Conservation (phyloP, 2,888 invertebrate genomes). For the Xanthorhoe spadicearia region DNA sequence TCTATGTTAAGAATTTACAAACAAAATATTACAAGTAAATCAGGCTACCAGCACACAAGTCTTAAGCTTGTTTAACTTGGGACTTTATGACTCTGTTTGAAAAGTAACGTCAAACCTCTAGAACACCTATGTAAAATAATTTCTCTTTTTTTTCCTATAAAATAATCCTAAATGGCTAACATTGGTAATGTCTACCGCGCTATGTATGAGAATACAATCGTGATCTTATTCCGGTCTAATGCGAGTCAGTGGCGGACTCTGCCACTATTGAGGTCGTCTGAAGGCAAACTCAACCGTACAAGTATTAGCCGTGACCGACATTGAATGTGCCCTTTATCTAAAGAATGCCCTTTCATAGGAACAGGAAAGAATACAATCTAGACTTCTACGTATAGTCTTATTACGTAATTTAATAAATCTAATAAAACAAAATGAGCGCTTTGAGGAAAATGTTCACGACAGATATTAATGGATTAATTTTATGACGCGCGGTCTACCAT, state of each 20-base stretch:
- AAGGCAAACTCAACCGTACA: not conserved
- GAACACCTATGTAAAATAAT: not conserved
- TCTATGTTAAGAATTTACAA: too few relatives aligned
- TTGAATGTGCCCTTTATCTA: not conserved
- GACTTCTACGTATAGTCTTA: not conserved
- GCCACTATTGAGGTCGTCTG: not conserved
- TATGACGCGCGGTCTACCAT: not conserved
- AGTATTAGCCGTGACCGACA: not conserved
- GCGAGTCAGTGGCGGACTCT: not conserved
- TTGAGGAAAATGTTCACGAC: slow-evolving; percentile 15
- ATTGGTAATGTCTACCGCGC: not conserved
- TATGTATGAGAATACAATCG: not conserved
- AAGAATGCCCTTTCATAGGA: not conserved
- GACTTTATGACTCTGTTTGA: too few relatives aligned
- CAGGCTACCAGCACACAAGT: too few relatives aligned
- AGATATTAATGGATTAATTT: slow-evolving; percentile 20
- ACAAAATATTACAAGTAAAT: too few relatives aligned
- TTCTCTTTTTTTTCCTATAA: too few relatives aligned
- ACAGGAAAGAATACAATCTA: not conserved
- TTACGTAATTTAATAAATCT: slow-evolving; percentile 16
- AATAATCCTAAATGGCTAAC: not conserved
- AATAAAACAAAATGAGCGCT: slow-evolving; percentile 13
- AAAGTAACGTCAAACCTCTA: not conserved
- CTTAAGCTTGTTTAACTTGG: too few relatives aligned
- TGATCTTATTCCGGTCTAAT: not conserved